Conservation (phyloP, 2,113 vertebrate species). For the Probosciger aterrimus region DNA sequence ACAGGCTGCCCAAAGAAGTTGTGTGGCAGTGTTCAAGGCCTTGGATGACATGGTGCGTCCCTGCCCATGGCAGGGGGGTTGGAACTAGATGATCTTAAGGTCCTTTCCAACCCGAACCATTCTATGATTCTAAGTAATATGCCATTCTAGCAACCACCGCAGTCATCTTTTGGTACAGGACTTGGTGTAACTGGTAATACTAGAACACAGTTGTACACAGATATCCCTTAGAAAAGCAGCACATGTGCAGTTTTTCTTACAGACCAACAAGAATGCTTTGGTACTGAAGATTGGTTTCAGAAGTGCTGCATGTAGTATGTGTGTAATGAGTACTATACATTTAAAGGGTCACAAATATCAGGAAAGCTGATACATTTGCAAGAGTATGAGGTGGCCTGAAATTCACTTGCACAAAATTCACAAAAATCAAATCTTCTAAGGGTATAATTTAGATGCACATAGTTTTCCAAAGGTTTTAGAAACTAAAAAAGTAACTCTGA, state of each 20-base stretch:
- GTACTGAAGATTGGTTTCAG: not conserved
- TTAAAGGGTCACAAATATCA: not conserved
- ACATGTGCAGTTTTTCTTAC: not conserved
- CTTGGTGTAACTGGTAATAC: not conserved
- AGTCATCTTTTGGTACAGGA: not conserved
- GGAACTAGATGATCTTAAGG: not conserved
- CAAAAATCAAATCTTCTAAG: not conserved
- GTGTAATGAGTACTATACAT: not conserved
- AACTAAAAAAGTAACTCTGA: not conserved
- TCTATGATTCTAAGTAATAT: not conserved
- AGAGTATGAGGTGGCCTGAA: not conserved
- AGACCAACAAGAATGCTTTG: not conserved
- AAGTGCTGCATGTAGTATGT: not conserved
- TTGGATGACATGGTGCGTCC: not conserved
- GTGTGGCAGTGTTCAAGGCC: not conserved
- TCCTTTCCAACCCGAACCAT: not conserved
- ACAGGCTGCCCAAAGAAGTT: not conserved
- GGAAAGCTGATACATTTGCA: not conserved
- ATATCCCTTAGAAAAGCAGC: not conserved
- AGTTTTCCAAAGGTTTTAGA: not conserved
- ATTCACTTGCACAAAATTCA: not conserved
- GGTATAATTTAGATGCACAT: not conserved
- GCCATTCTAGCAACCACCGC: not conserved
- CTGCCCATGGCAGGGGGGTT: not conserved
- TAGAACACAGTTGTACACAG: not conserved